These are phyloP conservation scores for Paralichthys olivaceus DNA, from an alignment of 2,113 vertebrate species.

Conservation along the genomic window DNA sequence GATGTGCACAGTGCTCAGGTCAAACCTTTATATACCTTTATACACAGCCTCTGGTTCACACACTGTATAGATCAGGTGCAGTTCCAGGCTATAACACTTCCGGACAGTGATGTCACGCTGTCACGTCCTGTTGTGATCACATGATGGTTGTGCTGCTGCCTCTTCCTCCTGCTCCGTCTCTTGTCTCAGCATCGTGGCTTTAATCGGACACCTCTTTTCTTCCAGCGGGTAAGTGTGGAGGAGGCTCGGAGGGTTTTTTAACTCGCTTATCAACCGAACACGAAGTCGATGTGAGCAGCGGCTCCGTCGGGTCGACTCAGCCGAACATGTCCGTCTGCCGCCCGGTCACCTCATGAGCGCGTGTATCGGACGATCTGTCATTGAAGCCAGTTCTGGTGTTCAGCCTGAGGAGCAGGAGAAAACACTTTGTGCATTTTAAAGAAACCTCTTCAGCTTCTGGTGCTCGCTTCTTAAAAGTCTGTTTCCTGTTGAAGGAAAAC, in stretches of 20 bases:
- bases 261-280: neutral
- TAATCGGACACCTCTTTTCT: neutral
- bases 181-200: neutral
- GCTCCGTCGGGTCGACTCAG: too few relatives aligned
- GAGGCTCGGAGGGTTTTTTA: neutral
- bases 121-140: slow-evolving; percentile 65
- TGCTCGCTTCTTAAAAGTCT: neutral
- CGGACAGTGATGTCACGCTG: slow-evolving; percentile 10
- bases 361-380: too few relatives aligned
- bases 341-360: too few relatives aligned
- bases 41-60: too few relatives aligned
- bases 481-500: neutral
- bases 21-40: too few relatives aligned
- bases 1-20: too few relatives aligned
- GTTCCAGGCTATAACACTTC: neutral
- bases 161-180: neutral
- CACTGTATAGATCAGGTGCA: too few relatives aligned
- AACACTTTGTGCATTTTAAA: too few relatives aligned
- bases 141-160: slow-evolving; percentile 63
- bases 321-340: too few relatives aligned
- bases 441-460: neutral
- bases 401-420: too few relatives aligned
- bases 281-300: too few relatives aligned
- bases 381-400: too few relatives aligned
- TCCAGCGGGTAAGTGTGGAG: slow-evolving; percentile 36